Conservation (phyloP, 2,797 vertebrate species). For the Danio tinwini region DNA sequence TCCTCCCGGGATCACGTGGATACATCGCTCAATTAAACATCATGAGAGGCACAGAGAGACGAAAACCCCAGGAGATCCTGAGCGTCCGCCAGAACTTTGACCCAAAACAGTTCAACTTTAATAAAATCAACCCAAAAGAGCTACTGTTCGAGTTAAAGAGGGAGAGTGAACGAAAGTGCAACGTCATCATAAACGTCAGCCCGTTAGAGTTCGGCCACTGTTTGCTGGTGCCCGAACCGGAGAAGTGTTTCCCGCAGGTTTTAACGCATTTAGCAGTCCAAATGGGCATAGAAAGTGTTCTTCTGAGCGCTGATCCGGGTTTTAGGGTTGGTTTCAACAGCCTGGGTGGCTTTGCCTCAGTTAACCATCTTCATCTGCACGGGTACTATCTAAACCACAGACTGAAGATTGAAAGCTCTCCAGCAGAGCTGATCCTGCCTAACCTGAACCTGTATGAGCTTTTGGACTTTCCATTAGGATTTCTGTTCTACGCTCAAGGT, state of each 20-base stretch:
- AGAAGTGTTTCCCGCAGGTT: slow-evolving; percentile 72
- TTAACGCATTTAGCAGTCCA: slow-evolving; percentile 71
- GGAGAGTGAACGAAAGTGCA: slow-evolving; percentile 40
- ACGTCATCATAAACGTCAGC: slow-evolving; percentile 87
- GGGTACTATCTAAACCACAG: slow-evolving; percentile 83
- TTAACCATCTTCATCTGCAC: slow-evolving; percentile 94
- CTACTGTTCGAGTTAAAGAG: slow-evolving; percentile 80
- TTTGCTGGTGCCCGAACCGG: slow-evolving; percentile 86
- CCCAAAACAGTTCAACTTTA: slow-evolving; percentile 86
- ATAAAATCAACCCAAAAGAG: slow-evolving; percentile 81
- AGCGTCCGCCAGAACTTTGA: slow-evolving; percentile 86
- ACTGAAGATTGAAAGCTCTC: slow-evolving; percentile 79
- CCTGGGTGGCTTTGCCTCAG: slow-evolving; percentile 89
- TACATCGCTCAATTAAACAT: slow-evolving; percentile 90
- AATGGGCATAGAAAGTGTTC: slow-evolving; percentile 79
- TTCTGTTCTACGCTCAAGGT: slow-evolving; percentile 82
- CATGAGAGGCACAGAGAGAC: slow-evolving; percentile 80
- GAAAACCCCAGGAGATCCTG: slow-evolving; percentile 84
- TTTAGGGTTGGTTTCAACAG: slow-evolving; percentile 94
- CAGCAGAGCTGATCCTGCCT: slow-evolving; percentile 72
- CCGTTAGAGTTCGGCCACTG: slow-evolving; percentile 91
- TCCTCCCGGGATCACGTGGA: slow-evolving; percentile 77
- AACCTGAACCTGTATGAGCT: slow-evolving; percentile 72
- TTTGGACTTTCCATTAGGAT: slow-evolving; percentile 77
- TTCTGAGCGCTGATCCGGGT: slow-evolving; percentile 86